Conservation (phyloP, 2,113 vertebrate genomes). For the Lutjanus erythropterus region DNA sequence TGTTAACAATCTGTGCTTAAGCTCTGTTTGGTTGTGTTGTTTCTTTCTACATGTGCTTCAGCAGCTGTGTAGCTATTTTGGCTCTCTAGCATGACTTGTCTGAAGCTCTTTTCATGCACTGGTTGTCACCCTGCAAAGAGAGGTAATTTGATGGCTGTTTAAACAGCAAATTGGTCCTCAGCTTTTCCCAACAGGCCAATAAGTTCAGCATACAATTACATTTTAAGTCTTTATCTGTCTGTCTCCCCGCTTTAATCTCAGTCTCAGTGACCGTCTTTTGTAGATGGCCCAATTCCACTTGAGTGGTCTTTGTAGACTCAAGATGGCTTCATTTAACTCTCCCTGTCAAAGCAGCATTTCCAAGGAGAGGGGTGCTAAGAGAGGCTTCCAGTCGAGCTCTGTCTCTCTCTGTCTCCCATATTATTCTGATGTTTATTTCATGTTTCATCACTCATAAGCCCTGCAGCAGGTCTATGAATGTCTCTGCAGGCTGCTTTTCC, state of each 20-base stretch:
- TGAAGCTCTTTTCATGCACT: slow-evolving; percentile 68
- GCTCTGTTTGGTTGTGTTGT: slow-evolving; percentile 32
- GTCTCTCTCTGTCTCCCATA: slow-evolving; percentile 13
- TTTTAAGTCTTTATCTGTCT: slow-evolving; percentile 58
- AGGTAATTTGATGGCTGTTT: slow-evolving; percentile 78
- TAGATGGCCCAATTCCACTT: slow-evolving; percentile 54
- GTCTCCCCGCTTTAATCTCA: slow-evolving; percentile 59
- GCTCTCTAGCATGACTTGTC: slow-evolving; percentile 62
- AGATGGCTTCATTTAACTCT: slow-evolving; percentile 62
- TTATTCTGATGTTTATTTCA: slow-evolving; percentile 79
- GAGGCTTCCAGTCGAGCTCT: slow-evolving; percentile 37
- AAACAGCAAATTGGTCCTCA: slow-evolving; percentile 75
- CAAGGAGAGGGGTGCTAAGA: slow-evolving; percentile 41
- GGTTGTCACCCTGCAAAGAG: slow-evolving; percentile 68
- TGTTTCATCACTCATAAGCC: slow-evolving; percentile 68
- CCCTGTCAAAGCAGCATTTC: slow-evolving; percentile 53
- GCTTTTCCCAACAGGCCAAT: slow-evolving; percentile 72
- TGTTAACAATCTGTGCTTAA: slow-evolving; percentile 11
- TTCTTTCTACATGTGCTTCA: slow-evolving; percentile 12
- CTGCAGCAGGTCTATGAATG: slow-evolving; percentile 53
- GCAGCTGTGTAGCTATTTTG: slow-evolving; percentile 47
- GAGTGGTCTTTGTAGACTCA: slow-evolving; percentile 58
- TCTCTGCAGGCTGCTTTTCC: slow-evolving; percentile 49
- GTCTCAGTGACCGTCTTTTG: slow-evolving; percentile 60
- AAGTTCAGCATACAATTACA: slow-evolving; percentile 73